Conservation (phyloP, 2,113 vertebrate species). For the Morone chrysops region DNA sequence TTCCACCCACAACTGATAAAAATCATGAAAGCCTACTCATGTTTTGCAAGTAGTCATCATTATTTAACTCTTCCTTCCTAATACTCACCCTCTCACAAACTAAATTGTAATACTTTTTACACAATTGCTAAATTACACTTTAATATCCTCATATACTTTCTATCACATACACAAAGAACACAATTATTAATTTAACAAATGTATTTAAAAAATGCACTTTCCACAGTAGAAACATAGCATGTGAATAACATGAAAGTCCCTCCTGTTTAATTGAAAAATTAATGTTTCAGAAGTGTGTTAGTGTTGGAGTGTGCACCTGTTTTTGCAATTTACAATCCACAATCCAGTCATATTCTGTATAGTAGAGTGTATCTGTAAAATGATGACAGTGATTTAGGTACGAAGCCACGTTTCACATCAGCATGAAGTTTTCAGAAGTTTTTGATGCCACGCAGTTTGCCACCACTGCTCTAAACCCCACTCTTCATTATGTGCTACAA, state of each 20-base stretch:
- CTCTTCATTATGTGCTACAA: background rate
- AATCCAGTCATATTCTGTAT: no score
- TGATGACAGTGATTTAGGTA: background rate
- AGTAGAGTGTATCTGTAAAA: no score
- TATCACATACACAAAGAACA: background rate
- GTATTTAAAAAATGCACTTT: conserved; percentile 68
- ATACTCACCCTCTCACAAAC: background rate
- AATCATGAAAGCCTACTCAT: background rate
- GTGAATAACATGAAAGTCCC: conserved; percentile 28
- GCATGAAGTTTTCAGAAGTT: background rate
- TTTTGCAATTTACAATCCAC: no score
- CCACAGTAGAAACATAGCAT: conserved; percentile 32
- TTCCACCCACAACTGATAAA: background rate
- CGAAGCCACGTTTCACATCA: background rate
- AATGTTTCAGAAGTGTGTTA: conserved; percentile 23
- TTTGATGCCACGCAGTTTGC: background rate
- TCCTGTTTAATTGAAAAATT: conserved; percentile 41
- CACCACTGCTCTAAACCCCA: no score
- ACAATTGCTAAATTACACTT: background rate
- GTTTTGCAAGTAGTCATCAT: background rate
- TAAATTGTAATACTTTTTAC: background rate
- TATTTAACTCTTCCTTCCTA: background rate
- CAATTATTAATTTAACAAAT: conserved; percentile 43
- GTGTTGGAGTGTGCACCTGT: no score
- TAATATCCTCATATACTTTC: background rate